Evolutionary conservation across 2,797 vertebrate species (phyloP).

Genomic region (Potorous gilbertii): DNA sequence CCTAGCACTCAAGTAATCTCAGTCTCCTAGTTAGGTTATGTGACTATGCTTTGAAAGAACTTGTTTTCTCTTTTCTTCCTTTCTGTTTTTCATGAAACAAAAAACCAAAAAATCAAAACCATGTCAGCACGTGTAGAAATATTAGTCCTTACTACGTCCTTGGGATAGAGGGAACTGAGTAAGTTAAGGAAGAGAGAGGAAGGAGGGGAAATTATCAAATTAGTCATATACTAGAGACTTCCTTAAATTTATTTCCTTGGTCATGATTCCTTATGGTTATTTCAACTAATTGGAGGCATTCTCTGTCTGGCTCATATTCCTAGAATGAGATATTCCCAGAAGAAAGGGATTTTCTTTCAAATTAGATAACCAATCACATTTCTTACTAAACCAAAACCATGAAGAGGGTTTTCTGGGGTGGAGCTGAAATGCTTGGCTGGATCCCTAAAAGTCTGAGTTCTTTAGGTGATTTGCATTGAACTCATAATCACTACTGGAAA

Average conservation of each 20-base stretch:
- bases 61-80: not conserved
- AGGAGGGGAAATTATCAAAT: not conserved
- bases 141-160: not conserved
- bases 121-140: conserved; percentile 37
- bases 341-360: conserved; percentile 56
- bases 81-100: not conserved
- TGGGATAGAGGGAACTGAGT: conserved; percentile 48
- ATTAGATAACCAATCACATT: not conserved
- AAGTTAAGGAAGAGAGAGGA: conserved; percentile 20
- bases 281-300: conserved; percentile 43
- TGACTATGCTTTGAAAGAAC: not conserved
- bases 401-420: conserved; percentile 12
- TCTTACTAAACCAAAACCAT: not conserved
- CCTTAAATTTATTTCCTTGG: conserved; percentile 64
- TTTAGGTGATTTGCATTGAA: conserved; percentile 70
- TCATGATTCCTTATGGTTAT: conserved; percentile 57
- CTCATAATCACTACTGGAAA: conserved; percentile 72
- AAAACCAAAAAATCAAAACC: conserved; percentile 11
- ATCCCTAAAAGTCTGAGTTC: not conserved
- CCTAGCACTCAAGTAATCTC: not conserved
- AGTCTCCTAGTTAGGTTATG: not conserved
- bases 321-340: conserved; percentile 35
- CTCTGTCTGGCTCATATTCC: conserved; percentile 42
- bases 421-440: not conserved
- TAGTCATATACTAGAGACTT: conserved; percentile 59